A percentile compares a stretch with the other conserved stretches of the same genome.
These are phyloP conservation scores for Rousettus leschenaultii DNA, from an alignment of 2,113 vertebrate genomes.

Conservation along the genomic window DNA sequence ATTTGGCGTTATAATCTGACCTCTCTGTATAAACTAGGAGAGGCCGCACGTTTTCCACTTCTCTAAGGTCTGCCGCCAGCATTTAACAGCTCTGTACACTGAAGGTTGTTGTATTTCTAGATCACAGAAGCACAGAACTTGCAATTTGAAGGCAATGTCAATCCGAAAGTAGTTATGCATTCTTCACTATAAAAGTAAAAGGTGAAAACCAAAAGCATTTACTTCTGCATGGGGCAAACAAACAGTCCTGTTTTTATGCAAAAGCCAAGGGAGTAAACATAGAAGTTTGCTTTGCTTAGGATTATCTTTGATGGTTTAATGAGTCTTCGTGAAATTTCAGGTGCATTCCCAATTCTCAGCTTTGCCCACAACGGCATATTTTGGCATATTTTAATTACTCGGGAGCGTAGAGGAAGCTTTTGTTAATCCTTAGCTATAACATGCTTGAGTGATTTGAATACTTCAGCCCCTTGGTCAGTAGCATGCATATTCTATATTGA, in stretches of 20 bases:
- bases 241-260: slow-evolving; percentile 63
- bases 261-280: slow-evolving; percentile 64
- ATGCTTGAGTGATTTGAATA: slow-evolving; percentile 63
- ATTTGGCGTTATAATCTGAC: not conserved
- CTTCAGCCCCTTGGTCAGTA: slow-evolving; percentile 50
- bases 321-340: slow-evolving; percentile 72
- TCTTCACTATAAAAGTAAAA: not conserved
- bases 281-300: slow-evolving; percentile 72
- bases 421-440: slow-evolving; percentile 67
- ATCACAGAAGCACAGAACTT: not conserved
- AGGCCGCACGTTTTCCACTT: not conserved
- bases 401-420: slow-evolving; percentile 64
- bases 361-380: slow-evolving; percentile 65
- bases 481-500: slow-evolving; percentile 70
- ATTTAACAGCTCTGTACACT: not conserved
- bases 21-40: not conserved
- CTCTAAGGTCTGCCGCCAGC: not conserved
- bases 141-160: not conserved
- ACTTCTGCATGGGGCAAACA: slow-evolving; percentile 24
- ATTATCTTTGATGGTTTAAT: slow-evolving; percentile 74
- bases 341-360: slow-evolving; percentile 72
- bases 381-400: slow-evolving; percentile 74
- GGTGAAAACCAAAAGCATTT: not conserved
- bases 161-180: not conserved
- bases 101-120: not conserved